A percentile compares a stretch with the other conserved stretches of the same genome.
These are phyloP conservation scores for Drosophila recens DNA, from an alignment of 2,888 invertebrate genomes.

Conservation along the genomic window DNA sequence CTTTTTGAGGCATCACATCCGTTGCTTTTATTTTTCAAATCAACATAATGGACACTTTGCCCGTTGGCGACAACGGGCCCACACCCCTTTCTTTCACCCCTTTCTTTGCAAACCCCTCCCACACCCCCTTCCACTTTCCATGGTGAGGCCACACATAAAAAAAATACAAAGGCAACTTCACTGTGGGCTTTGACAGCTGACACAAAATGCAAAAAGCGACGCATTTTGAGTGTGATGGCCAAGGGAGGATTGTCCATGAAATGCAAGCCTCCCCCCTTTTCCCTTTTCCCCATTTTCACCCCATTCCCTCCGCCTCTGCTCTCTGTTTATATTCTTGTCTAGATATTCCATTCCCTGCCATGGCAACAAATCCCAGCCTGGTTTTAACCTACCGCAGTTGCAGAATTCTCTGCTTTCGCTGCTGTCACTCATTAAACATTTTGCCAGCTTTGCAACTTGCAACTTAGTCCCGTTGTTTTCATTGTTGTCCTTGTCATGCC, in stretches of 20 bases:
- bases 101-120: too few relatives aligned
- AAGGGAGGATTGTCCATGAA: constrained; percentile 30
- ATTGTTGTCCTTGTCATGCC: constrained; percentile 63
- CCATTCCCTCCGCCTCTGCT: neutral
- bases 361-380: constrained; percentile 38
- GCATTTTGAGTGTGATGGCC: constrained; percentile 64
- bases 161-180: constrained; percentile 73
- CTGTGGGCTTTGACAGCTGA: constrained; percentile 75
- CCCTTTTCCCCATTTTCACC: constrained; percentile 8
- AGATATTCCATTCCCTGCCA: constrained; percentile 16
- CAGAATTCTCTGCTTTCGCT: constrained; percentile 52
- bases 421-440: constrained; percentile 75
- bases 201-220: constrained; percentile 74
- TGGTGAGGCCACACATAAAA: constrained; percentile 51
- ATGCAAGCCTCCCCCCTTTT: constrained; percentile 17
- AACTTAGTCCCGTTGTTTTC: constrained; percentile 59
- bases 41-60: constrained; percentile 82
- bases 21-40: constrained; percentile 78
- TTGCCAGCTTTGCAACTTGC: constrained; percentile 69
- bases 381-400: constrained; percentile 72
- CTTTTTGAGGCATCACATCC: constrained; percentile 63
- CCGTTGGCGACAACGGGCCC: constrained; percentile 50
- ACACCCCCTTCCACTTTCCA: constrained; percentile 4
- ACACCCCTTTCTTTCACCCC: neutral
- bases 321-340: constrained; percentile 12